Conservation (phyloP, 2,888 invertebrate species). For the Eupithecia pulchellata region DNA sequence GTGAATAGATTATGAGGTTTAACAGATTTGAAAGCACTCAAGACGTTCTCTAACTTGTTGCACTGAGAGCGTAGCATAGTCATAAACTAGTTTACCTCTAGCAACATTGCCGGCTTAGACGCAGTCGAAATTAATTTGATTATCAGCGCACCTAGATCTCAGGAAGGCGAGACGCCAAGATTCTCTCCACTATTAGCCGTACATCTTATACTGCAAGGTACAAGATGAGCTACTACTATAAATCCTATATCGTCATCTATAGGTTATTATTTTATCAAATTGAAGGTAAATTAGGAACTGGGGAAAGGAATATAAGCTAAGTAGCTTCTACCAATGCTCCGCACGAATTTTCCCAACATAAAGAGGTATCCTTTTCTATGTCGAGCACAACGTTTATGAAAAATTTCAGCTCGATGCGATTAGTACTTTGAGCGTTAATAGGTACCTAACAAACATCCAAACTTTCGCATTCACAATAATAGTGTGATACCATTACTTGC, state of each 20-base stretch:
- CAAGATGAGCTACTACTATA: too few species aligned
- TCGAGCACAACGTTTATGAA: neutral
- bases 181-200: constrained; percentile 66
- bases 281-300: neutral
- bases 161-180: constrained; percentile 71
- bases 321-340: neutral
- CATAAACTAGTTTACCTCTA: constrained; percentile 82
- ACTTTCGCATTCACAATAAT: neutral
- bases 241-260: too few species aligned
- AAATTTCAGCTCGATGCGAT: too few species aligned
- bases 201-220: constrained; percentile 31
- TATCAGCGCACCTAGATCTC: constrained; percentile 81
- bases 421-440: too few species aligned
- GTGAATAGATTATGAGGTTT: constrained; percentile 57
- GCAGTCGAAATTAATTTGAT: constrained; percentile 82
- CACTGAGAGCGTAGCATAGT: constrained; percentile 78
- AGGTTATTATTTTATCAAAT: neutral
- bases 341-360: neutral
- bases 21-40: constrained; percentile 80
- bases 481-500: neutral
- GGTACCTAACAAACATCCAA: neutral
- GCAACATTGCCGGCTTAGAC: constrained; percentile 74
- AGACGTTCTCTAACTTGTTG: constrained; percentile 83
- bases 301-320: neutral
- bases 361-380: too few species aligned